Base-by-base conservation (phyloP, 2,888 invertebrate genomes). In the Ormyrus nitidulus region DNA sequence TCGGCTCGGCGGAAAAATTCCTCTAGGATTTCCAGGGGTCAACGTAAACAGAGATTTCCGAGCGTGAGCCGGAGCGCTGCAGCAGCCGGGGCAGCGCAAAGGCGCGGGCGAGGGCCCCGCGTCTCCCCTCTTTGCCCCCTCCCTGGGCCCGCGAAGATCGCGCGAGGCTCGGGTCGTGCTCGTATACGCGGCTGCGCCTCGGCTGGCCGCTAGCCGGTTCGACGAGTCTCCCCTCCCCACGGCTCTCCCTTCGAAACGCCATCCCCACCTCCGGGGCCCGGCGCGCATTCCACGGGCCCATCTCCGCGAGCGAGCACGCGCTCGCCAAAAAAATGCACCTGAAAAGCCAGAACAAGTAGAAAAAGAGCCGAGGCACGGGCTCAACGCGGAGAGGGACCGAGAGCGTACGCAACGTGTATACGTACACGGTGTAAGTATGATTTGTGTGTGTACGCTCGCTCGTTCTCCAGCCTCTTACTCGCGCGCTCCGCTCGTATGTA, bases 221-320 rank as follows among this genome's bases (percentile, higher is more conserved):
- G 86, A 89, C 89, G 87, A 86, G 89, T 89, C 88, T 86, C 85
- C 93, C 93, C 89, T 93, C 93, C 89, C 92, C 93, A 72, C 81
- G 64, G 77, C 71, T 80, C 78, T 74, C 73, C 61, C 82, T 77
- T 75, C 78, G 59, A 51, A 51, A 91, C 87, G 71, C 61, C 5
- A 61, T 13, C 68, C 49, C 59, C 62, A 13, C 46, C 77, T 56
- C 70, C 68, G 76, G 80, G 77, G 82, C 80, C 77, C 89, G 92
- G 92, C 85, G 92, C 83, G 87, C 88, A 87, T 92, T 92, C 91
- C 92, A 92, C 87, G 91, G 85, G 85, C 86, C 87, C 88, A 88
- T 88, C 88, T 85, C 85, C 83, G 74, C 83, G 83, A 51, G 86
- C 86, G 82, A 86, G 85, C 86, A 86, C 84, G 85, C 77, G 77